Conservation (phyloP, 2,113 vertebrate genomes). For the Stigmatopora nigra region DNA sequence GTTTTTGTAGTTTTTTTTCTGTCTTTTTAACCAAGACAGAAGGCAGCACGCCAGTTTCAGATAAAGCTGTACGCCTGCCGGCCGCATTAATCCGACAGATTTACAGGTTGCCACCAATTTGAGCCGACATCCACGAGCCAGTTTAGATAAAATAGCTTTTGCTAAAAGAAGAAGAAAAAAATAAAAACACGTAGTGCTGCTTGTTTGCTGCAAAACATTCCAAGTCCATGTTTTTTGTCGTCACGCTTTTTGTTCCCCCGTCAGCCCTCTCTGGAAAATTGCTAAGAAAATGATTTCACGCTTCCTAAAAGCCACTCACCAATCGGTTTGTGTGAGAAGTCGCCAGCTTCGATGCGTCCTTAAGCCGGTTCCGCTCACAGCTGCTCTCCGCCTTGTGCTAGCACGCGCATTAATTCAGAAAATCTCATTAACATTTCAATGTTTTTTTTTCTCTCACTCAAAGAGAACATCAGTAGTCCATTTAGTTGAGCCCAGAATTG, state of each 20-base stretch:
- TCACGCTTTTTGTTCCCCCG: slow-evolving; percentile 51
- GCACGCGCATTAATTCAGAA: not conserved
- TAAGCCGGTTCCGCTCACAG: slow-evolving; percentile 1
- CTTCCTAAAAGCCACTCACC: slow-evolving; percentile 7
- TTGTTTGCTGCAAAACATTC: slow-evolving; percentile 17
- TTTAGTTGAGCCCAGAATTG: slow-evolving; percentile 19
- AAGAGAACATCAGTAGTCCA: slow-evolving; percentile 1
- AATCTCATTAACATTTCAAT: slow-evolving; percentile 29
- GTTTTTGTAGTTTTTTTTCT: not conserved
- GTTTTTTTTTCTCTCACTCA: slow-evolving; percentile 10
- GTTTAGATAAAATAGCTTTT: not conserved
- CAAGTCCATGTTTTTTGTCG: slow-evolving; percentile 43
- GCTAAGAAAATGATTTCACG: slow-evolving; percentile 29
- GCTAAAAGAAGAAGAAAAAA: not conserved
- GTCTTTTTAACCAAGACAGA: slow-evolving; percentile 12
- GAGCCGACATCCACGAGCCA: slow-evolving; percentile 2
- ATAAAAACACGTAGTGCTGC: not conserved
- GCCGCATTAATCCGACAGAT: slow-evolving; percentile 5
- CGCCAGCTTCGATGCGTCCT: slow-evolving; percentile 15
- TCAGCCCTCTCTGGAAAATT: slow-evolving; percentile 27
- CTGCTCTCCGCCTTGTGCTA: not conserved
- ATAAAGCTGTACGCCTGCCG: slow-evolving; percentile 2
- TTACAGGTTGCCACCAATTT: slow-evolving; percentile 2
- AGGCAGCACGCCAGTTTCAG: not conserved
- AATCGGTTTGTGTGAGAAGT: slow-evolving; percentile 21